phyloP scores from a whole-genome alignment of 2,888 invertebrate species.

The Cryptocephalus moraei region DNA sequence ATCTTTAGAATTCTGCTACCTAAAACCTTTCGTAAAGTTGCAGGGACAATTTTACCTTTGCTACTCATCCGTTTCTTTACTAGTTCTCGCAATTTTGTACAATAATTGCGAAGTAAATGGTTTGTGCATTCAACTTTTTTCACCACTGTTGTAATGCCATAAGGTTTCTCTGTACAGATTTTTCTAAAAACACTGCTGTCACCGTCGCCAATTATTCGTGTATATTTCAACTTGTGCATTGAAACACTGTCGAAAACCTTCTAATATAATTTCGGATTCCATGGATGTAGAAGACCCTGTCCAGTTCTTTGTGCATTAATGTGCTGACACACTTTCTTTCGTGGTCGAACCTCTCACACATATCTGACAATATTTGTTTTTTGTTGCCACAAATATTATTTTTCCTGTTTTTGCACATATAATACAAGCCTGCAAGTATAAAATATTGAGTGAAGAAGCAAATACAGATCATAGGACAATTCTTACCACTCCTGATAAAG shows the following conservation, averaged over 20 bases:
- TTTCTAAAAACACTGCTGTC: background rate
- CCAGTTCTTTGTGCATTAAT: constrained; percentile 27
- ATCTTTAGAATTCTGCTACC: too few species aligned
- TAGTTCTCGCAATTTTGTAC: too few species aligned
- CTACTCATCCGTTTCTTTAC: too few species aligned
- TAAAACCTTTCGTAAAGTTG: too few species aligned
- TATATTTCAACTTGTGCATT: background rate
- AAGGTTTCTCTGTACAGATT: background rate
- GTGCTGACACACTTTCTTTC: background rate
- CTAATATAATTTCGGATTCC: constrained; percentile 25
- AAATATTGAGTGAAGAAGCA: too few species aligned
- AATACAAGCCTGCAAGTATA: background rate
- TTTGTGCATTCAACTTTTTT: background rate
- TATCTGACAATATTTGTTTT: background rate
- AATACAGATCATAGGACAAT: too few species aligned
- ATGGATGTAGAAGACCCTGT: constrained; percentile 21
- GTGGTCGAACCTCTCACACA: background rate
- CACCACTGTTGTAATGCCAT: background rate
- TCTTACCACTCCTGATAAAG: too few species aligned
- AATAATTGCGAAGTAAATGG: background rate
- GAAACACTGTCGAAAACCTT: constrained; percentile 3
- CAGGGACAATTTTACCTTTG: too few species aligned
- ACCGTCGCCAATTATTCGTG: background rate
- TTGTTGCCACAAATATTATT: background rate
- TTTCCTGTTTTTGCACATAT: background rate